These are phyloP conservation scores for Cavia aperea DNA, from an alignment of 2,113 vertebrate species.

Conservation along the genomic window DNA sequence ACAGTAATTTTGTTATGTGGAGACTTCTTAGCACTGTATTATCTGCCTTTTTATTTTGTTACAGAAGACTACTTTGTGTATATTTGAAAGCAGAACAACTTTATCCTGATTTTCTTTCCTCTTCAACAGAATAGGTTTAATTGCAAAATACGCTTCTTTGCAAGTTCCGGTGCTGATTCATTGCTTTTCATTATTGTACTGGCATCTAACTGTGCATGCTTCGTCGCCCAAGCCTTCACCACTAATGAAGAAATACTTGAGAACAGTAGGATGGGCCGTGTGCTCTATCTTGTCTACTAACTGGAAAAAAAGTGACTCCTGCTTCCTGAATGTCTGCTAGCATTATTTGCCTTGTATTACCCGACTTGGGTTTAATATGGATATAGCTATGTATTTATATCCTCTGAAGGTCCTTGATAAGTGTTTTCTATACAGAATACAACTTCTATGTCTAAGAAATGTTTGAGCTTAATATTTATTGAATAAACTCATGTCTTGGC, in stretches of 20 bases:
- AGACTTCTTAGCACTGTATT: constrained; percentile 21
- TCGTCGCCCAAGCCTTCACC: neutral
- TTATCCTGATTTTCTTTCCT: constrained; percentile 36
- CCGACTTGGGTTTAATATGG: neutral
- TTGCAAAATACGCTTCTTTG: constrained; percentile 41
- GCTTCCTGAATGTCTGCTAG: constrained; percentile 2
- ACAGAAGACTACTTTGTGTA: neutral
- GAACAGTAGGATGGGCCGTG: neutral
- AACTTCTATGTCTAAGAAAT: constrained; percentile 15
- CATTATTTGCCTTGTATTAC: neutral
- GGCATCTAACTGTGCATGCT: neutral
- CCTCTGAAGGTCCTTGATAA: neutral
- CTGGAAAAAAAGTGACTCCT: neutral
- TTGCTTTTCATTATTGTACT: constrained; percentile 38
- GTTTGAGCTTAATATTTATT: neutral
- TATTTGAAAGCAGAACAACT: constrained; percentile 38
- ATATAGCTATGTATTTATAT: neutral
- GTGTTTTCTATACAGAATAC: neutral
- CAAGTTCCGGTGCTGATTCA: constrained; percentile 29
- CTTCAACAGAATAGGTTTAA: constrained; percentile 38
- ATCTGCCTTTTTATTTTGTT: constrained; percentile 31
- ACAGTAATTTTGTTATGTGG: constrained; percentile 4
- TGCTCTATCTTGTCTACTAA: neutral
- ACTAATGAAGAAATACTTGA: constrained; percentile 42
- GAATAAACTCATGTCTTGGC: neutral